phyloP scores from a whole-genome alignment of 1,140 invertebrate genomes.

The Ditylenchus dipsaci region DNA sequence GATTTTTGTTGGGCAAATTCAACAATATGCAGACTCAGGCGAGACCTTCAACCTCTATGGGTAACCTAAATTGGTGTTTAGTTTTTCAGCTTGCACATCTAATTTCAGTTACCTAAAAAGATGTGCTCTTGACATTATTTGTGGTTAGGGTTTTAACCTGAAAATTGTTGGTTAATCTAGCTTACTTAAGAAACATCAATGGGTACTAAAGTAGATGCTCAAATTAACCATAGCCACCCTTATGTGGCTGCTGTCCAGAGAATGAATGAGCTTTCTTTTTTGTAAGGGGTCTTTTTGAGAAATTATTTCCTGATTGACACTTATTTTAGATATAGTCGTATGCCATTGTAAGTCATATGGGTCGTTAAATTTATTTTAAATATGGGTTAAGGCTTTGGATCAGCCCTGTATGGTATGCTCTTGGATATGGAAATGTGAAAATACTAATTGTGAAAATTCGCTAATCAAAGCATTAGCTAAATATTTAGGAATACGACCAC shows the following conservation, averaged over 20 bases:
- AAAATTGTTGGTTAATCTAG: background rate
- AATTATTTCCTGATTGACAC: too few relatives aligned
- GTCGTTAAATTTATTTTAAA: too few relatives aligned
- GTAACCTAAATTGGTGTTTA: too few relatives aligned
- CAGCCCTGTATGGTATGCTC: background rate
- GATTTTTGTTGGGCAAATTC: background rate
- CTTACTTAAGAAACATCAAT: background rate
- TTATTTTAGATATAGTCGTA: background rate
- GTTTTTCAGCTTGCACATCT: too few relatives aligned
- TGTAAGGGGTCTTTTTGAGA: background rate
- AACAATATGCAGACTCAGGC: constrained; percentile 1
- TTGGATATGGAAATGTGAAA: background rate
- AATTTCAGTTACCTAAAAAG: too few relatives aligned
- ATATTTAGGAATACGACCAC: background rate
- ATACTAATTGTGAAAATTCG: background rate
- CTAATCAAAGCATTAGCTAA: background rate
- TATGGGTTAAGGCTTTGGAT: constrained; percentile 1
- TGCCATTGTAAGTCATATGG: background rate
- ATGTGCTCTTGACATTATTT: too few relatives aligned
- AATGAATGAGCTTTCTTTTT: constrained; percentile 1
- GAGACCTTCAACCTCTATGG: background rate
- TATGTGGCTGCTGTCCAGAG: background rate
- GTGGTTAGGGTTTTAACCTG: too few relatives aligned
- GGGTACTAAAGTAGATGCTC: background rate
- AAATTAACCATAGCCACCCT: background rate